Percentiles rank a stretch among this genome's conserved stretches.
Conservation (phyloP, 2,113 vertebrate species). For the Barbus barbus region DNA sequence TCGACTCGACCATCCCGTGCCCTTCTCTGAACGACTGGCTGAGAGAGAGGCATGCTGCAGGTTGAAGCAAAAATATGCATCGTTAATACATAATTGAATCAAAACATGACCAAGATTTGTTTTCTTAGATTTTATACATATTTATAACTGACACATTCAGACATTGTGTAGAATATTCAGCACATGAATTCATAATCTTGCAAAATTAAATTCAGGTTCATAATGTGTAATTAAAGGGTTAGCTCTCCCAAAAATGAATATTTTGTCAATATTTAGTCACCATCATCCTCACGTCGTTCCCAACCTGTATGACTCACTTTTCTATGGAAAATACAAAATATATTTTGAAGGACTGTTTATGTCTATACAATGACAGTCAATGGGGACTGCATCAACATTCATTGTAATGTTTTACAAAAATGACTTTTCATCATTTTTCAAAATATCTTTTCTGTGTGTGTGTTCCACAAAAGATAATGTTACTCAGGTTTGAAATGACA, state of each 20-base stretch:
- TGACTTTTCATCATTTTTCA: not conserved
- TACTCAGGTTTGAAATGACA: not conserved
- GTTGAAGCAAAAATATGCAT: conserved; percentile 29
- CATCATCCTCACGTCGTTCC: not conserved
- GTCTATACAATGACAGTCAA: not conserved
- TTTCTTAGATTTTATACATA: too few relatives aligned
- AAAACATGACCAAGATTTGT: not conserved
- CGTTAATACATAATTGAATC: not conserved
- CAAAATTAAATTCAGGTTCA: not conserved
- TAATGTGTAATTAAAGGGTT: not conserved
- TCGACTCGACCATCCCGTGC: conserved; percentile 85
- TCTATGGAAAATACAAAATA: not conserved
- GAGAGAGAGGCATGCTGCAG: conserved; percentile 82
- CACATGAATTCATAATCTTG: not conserved
- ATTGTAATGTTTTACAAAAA: not conserved
- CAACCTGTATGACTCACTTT: not conserved
- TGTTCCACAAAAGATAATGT: too few relatives aligned
- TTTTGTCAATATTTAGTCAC: not conserved
- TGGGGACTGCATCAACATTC: not conserved
- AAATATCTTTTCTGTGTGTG: not conserved
- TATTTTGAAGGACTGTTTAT: not conserved
- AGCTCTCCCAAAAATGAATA: not conserved
- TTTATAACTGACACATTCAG: not conserved
- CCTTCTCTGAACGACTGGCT: conserved; percentile 86
- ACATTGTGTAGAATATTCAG: not conserved